Percentiles rank a stretch among this genome's conserved stretches.
Conservation (phyloP, 2,888 invertebrate genomes). For the Aethes cnicana region DNA sequence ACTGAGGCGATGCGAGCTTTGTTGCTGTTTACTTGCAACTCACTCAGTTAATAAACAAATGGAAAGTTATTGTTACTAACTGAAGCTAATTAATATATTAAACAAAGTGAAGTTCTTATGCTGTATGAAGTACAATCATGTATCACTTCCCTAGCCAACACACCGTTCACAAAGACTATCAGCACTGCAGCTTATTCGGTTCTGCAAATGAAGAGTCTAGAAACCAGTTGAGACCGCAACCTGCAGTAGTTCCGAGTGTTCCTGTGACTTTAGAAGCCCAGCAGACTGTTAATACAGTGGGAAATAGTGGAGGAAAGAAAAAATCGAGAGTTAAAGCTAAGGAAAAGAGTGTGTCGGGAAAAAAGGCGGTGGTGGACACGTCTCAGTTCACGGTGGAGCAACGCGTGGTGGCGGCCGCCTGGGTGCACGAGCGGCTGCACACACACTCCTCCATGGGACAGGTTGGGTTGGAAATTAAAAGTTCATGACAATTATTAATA, state of each 20-base stretch:
- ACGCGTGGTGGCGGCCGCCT: constrained; percentile 70
- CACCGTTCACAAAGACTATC: constrained; percentile 40
- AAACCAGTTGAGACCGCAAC: constrained; percentile 16
- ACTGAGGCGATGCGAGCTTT: too few species aligned
- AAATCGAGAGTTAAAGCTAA: too few species aligned
- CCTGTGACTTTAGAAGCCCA: too few species aligned
- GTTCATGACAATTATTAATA: too few species aligned
- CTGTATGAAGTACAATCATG: too few species aligned
- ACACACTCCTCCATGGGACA: constrained; percentile 53
- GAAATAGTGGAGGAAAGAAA: neutral
- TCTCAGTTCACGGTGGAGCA: constrained; percentile 65
- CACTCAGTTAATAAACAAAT: too few species aligned
- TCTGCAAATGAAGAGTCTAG: constrained; percentile 32
- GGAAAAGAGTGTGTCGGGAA: neutral
- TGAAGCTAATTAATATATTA: too few species aligned
- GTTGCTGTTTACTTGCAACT: too few species aligned
- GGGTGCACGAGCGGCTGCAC: constrained; percentile 71
- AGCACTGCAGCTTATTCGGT: constrained; percentile 34
- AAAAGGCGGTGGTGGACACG: constrained; percentile 44
- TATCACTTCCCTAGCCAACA: constrained; percentile 61
- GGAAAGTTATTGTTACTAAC: too few species aligned
- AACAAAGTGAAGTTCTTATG: too few species aligned
- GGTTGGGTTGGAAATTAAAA: too few species aligned
- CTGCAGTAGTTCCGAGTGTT: neutral
- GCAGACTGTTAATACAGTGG: neutral